phyloP scores from a whole-genome alignment of 2,888 invertebrate genomes.

The Tinea pellionella region DNA sequence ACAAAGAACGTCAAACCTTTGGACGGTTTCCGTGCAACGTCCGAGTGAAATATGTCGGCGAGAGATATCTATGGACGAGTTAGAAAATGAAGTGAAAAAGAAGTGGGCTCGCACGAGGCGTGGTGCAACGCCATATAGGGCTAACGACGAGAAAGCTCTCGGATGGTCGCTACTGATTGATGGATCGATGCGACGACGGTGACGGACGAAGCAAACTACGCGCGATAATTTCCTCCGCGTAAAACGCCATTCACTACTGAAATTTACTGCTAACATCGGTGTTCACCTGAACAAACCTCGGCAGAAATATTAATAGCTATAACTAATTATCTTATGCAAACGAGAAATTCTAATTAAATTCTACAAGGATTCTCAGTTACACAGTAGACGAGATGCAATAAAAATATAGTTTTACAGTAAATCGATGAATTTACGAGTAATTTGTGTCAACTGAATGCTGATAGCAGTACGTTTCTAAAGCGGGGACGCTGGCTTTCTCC shows the following conservation, averaged over 20 bases:
- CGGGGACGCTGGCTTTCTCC: slow-evolving; percentile 55
- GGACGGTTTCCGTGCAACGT: slow-evolving; percentile 43
- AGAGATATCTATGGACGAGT: slow-evolving; percentile 63
- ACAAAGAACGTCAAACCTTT: slow-evolving; percentile 45
- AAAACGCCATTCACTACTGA: not conserved
- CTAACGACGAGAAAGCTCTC: slow-evolving; percentile 68
- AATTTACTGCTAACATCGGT: not conserved
- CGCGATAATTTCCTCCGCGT: not conserved
- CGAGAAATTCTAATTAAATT: slow-evolving; percentile 22
- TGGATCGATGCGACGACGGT: slow-evolving; percentile 38
- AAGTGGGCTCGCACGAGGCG: slow-evolving; percentile 58
- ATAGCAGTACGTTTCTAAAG: slow-evolving; percentile 38
- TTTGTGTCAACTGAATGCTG: slow-evolving; percentile 33
- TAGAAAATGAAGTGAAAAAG: slow-evolving; percentile 67
- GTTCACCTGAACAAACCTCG: not conserved
- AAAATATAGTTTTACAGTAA: slow-evolving; percentile 40
- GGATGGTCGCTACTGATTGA: slow-evolving; percentile 53
- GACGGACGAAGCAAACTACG: slow-evolving; percentile 14
- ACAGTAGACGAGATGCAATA: slow-evolving; percentile 34
- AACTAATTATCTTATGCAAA: slow-evolving; percentile 12
- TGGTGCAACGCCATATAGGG: slow-evolving; percentile 62
- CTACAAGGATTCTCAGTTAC: slow-evolving; percentile 35
- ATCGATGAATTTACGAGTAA: slow-evolving; percentile 47
- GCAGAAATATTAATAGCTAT: slow-evolving; percentile 9
- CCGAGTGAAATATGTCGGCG: slow-evolving; percentile 58